Evolutionary conservation across 2,113 vertebrate genomes (phyloP).

Genomic region (Thunnus maccoyii): DNA sequence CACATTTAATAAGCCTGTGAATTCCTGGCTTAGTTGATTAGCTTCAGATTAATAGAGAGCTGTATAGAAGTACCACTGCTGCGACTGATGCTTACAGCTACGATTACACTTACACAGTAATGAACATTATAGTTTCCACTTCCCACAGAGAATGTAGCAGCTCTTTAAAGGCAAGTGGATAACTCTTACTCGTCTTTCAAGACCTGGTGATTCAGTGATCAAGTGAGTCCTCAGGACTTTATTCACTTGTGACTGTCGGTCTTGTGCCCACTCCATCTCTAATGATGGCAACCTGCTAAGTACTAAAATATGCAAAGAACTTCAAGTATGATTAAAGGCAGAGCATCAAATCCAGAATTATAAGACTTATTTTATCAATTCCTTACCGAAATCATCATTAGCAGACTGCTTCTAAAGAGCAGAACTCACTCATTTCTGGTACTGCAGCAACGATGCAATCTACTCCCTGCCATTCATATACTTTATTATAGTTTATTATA

Average conservation of each 20-base stretch:
- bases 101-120: not conserved
- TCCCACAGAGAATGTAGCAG: not conserved
- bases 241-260: not conserved
- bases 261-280: too few relatives aligned
- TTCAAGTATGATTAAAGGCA: too few relatives aligned
- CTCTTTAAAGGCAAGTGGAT: not conserved
- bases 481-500: too few relatives aligned
- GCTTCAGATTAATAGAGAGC: constrained; percentile 37
- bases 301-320: too few relatives aligned
- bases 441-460: too few relatives aligned
- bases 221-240: not conserved
- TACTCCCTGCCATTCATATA: too few relatives aligned
- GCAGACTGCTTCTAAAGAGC: too few relatives aligned
- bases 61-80: not conserved
- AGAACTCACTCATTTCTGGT: too few relatives aligned
- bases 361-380: too few relatives aligned
- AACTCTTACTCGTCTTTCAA: not conserved
- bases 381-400: too few relatives aligned
- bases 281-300: too few relatives aligned
- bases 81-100: not conserved
- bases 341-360: too few relatives aligned
- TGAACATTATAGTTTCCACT: constrained; percentile 2
- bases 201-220: not conserved
- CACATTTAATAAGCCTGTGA: constrained; percentile 42
- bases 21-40: constrained; percentile 52